A percentile compares a stretch with the other conserved stretches of the same genome.
Conservation (phyloP, 2,113 vertebrate species). For the Thamnophis sirtalis region DNA sequence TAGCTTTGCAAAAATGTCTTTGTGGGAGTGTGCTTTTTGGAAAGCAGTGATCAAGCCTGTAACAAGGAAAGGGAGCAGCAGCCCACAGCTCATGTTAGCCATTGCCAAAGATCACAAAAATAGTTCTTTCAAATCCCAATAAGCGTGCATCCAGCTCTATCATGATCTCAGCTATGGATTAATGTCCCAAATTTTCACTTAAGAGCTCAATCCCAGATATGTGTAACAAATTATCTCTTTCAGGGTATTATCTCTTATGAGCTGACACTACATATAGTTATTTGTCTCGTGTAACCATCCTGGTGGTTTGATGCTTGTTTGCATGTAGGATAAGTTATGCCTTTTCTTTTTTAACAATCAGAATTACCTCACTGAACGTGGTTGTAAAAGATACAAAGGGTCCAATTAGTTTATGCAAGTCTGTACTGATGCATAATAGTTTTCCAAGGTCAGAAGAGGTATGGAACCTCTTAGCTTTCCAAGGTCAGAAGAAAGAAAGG, state of each 20-base stretch:
- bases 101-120: neutral
- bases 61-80: conserved; percentile 1
- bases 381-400: neutral
- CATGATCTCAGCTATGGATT: neutral
- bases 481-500: no score
- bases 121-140: neutral
- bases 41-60: conserved; percentile 10
- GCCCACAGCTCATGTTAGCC: neutral
- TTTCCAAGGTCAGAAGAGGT: no score
- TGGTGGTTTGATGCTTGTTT: neutral
- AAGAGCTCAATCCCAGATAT: neutral
- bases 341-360: neutral
- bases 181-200: neutral
- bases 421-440: neutral
- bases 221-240: neutral
- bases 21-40: conserved; percentile 20
- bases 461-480: no score
- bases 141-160: conserved; percentile 3
- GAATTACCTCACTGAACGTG: neutral
- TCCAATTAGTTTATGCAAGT: neutral
- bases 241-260: neutral
- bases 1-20: neutral
- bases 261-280: neutral
- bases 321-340: neutral
- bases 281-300: neutral